Evolutionary conservation across 2,888 invertebrate species (phyloP).

Genomic region (Lithosia quadra): DNA sequence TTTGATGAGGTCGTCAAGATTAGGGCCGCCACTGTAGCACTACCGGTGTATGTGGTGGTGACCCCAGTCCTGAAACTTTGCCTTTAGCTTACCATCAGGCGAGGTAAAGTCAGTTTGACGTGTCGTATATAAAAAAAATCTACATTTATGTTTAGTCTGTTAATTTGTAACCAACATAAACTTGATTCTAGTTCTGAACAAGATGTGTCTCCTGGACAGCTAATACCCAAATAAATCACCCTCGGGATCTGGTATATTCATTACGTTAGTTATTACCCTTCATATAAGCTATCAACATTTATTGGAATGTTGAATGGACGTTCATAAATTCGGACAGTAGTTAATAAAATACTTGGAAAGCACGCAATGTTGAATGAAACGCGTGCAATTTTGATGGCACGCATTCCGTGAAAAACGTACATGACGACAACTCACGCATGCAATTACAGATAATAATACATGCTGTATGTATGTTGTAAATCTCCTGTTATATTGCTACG

Average conservation of each 20-base stretch:
- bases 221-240: too few relatives aligned
- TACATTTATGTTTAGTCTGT: too few relatives aligned
- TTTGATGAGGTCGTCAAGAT: too few relatives aligned
- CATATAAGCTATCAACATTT: neutral
- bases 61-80: too few relatives aligned
- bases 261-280: neutral
- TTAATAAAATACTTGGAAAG: neutral
- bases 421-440: slow-evolving; percentile 1
- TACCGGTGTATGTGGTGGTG: too few relatives aligned
- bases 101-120: too few relatives aligned
- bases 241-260: neutral
- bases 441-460: slow-evolving; percentile 1
- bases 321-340: slow-evolving; percentile 4
- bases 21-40: too few relatives aligned
- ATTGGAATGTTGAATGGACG: neutral
- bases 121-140: too few relatives aligned
- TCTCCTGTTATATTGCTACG: neutral
- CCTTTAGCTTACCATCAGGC: too few relatives aligned
- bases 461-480: neutral
- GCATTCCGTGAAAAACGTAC: slow-evolving; percentile 13
- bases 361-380: slow-evolving; percentile 33
- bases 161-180: too few relatives aligned
- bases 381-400: slow-evolving; percentile 18
- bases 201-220: too few relatives aligned
- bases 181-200: too few relatives aligned